phyloP scores from a whole-genome alignment of 2,797 vertebrate species.

The Halcyon chelicuti region DNA sequence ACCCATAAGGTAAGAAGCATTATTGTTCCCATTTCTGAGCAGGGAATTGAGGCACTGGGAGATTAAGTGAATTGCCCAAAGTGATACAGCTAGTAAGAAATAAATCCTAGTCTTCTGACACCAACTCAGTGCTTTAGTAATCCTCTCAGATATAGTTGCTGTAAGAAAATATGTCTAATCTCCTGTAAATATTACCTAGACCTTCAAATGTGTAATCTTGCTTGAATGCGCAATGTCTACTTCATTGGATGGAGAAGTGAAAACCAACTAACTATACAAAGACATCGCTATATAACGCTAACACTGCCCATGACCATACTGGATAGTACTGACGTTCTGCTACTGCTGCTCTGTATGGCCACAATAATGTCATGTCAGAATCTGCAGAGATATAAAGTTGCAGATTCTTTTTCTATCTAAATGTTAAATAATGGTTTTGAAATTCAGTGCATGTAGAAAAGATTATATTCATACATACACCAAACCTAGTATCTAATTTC shows the following conservation, averaged over 20 bases:
- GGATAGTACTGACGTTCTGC: not conserved
- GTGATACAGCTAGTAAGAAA: not conserved
- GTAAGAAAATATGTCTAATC: not conserved
- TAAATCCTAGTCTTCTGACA: constrained; percentile 46
- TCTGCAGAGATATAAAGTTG: not conserved
- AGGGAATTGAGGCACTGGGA: not conserved
- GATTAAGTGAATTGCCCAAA: constrained; percentile 32
- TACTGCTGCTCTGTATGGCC: not conserved
- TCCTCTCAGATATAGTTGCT: constrained; percentile 26
- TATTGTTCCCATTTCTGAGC: not conserved
- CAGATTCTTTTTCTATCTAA: not conserved
- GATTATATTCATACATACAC: not conserved
- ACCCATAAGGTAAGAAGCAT: not conserved
- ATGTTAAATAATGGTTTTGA: not conserved
- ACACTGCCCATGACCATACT: not conserved
- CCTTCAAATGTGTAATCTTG: constrained; percentile 19
- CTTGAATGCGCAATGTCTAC: not conserved
- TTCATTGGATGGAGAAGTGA: not conserved
- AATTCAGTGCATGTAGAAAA: not conserved
- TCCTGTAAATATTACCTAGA: constrained; percentile 18
- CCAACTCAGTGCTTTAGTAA: constrained; percentile 23
- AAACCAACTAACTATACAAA: not conserved
- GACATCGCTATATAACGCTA: not conserved
- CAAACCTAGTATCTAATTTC: not conserved
- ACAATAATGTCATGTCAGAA: not conserved